phyloP scores from a whole-genome alignment of 2,113 vertebrate species.

The Eclectus roratus region DNA sequence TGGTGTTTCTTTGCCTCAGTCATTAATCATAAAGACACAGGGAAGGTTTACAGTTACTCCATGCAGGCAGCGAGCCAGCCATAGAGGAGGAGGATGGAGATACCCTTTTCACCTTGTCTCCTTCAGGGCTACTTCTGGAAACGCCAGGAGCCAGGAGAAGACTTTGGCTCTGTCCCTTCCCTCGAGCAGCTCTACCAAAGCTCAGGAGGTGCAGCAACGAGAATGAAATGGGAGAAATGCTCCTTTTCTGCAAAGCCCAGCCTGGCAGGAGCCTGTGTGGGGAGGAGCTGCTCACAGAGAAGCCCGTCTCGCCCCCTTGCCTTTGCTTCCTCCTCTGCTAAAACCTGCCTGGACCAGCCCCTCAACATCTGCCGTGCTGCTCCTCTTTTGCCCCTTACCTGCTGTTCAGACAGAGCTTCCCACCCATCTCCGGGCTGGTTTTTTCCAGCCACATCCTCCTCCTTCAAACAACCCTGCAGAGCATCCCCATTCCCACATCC shows the following conservation, averaged over 20 bases:
- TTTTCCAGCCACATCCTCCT: background rate
- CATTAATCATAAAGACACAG: conserved; percentile 66
- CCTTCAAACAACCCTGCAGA: background rate
- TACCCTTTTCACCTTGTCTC: background rate
- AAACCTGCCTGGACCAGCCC: background rate
- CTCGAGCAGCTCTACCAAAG: background rate
- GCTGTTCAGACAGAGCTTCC: conserved; percentile 21
- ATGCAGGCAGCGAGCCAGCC: background rate
- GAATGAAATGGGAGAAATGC: background rate
- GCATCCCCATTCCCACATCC: background rate
- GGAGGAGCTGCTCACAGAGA: background rate
- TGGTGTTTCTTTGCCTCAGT: conserved; percentile 43
- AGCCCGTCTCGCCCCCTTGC: background rate
- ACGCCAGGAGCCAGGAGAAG: background rate
- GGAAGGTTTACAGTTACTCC: conserved; percentile 56
- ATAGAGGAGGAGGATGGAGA: background rate
- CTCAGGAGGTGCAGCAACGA: background rate
- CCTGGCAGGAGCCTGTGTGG: background rate
- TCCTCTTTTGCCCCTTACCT: conserved; percentile 25
- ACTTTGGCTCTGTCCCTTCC: background rate
- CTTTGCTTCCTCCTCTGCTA: background rate
- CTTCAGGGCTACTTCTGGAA: background rate
- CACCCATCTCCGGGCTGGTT: background rate
- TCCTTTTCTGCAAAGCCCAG: background rate
- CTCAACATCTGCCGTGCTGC: background rate